Evolutionary conservation across 1,140 invertebrate species (phyloP), one percentile per base, ranked within the genome.

Genomic region (Hyles euphorbiae): DNA sequence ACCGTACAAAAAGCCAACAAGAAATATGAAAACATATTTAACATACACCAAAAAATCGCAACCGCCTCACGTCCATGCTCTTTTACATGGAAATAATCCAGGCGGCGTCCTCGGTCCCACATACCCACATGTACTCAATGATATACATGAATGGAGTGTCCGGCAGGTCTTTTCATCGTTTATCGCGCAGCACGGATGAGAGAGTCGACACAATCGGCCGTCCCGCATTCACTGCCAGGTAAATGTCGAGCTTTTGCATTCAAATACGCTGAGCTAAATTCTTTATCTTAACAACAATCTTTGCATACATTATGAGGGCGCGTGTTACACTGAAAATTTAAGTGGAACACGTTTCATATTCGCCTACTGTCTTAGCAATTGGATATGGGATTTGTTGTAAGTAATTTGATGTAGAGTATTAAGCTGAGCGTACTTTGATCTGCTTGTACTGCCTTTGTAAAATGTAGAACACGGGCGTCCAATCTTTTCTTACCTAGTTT

Each of bases 131-230:
- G 36, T 45, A 61, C 68, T 71, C 69, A 72, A 69, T 72, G 69
- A 69, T 69, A 67, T 65, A 69, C 72, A 69, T 74, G 72, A 74
- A 74, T 74, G 65, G 69, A 74, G 67, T 74, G 72, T 69, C 72
- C 69, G 65, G 72, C 61, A 61, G 65, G 64, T 71, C 66, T 66
- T 71, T 74, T 74, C 68, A 74, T 50, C 61, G 68, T 68, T 71
- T 74, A 74, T 71, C 72, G 66, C 61, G 56, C 52, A 56, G 57
- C 61, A 72, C 61, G 67, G 70, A 47, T 64, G 70, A 72, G 69
- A 65, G 69, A 65, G 58, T 61, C 58, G 33, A 53, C 62, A 68
- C 65, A 73, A 73, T 73, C 66, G 68, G 44, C 52, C 50, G 60
- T 48, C 57, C 50, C 64, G 66, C 63, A 67, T 67, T 58, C 58